These are phyloP conservation scores for Gavialis gangeticus DNA, from an alignment of 2,113 vertebrate genomes.

Conservation along the genomic window DNA sequence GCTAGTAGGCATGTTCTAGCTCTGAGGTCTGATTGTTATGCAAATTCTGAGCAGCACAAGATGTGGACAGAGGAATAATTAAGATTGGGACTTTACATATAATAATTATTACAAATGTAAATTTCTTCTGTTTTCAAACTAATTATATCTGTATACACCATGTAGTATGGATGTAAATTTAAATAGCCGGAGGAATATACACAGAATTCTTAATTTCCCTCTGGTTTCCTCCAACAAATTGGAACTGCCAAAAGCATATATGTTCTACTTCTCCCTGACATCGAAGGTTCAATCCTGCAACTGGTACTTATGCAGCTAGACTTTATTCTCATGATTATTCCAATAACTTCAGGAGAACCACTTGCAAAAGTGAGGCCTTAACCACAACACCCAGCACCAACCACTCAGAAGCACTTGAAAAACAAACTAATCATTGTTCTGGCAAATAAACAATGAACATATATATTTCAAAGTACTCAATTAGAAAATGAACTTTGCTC, in stretches of 20 bases:
- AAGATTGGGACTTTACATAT: background rate
- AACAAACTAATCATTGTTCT: slow-evolving; percentile 57
- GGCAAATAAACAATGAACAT: slow-evolving; percentile 57
- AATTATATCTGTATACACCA: background rate
- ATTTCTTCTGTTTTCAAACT: background rate
- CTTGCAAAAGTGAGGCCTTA: background rate
- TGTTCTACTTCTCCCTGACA: background rate
- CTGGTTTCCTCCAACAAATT: background rate
- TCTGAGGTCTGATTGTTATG: slow-evolving; percentile 65
- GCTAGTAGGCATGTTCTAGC: background rate
- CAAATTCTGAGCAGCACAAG: slow-evolving; percentile 17
- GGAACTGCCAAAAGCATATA: background rate
- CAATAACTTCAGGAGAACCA: accelerated
- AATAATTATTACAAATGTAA: slow-evolving; percentile 34
- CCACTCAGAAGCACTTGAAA: background rate
- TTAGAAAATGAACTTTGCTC: slow-evolving; percentile 69
- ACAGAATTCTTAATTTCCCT: accelerated
- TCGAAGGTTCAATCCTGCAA: background rate
- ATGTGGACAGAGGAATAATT: slow-evolving; percentile 49
- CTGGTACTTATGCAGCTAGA: background rate
- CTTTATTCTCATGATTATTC: background rate
- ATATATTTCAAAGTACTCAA: slow-evolving; percentile 56
- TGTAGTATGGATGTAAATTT: background rate
- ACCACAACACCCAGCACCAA: background rate
- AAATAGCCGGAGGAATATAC: background rate